Percentiles rank a stretch among this genome's conserved stretches.
Conservation (phyloP, 2,888 invertebrate genomes). For the Pandemis corylana region DNA sequence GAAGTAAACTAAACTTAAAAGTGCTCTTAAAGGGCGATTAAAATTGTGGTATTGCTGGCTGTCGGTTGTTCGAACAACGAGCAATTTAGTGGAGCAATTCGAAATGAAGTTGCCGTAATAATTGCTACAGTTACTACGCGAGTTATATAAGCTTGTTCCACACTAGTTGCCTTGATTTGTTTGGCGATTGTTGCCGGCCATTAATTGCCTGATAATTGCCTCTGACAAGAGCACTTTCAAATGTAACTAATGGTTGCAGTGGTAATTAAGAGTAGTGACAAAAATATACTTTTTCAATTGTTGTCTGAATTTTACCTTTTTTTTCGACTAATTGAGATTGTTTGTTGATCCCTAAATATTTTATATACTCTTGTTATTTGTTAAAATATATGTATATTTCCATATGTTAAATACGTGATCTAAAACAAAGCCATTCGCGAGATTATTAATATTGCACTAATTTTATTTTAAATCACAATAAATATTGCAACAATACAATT, state of each 20-base stretch:
- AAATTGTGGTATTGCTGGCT: neutral
- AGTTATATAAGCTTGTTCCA: neutral
- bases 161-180: neutral
- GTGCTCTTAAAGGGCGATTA: neutral
- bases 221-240: neutral
- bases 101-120: neutral
- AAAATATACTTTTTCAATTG: neutral
- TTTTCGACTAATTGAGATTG: neutral
- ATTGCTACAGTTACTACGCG: too few relatives aligned
- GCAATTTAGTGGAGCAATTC: neutral
- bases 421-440: neutral
- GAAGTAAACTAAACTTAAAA: neutral
- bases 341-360: neutral
- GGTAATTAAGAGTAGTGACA: neutral
- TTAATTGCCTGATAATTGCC: neutral
- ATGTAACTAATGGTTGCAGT: neutral
- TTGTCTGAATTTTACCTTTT: neutral
- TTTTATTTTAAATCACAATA: slow-evolving; percentile 9
- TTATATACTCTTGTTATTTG: slow-evolving; percentile 6
- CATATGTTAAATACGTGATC: neutral
- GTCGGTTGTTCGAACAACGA: neutral
- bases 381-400: neutral
- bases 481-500: neutral
- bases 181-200: neutral
- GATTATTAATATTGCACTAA: neutral